Base-by-base conservation (phyloP, 2,888 invertebrate species). In the Cephus sareptanus region DNA sequence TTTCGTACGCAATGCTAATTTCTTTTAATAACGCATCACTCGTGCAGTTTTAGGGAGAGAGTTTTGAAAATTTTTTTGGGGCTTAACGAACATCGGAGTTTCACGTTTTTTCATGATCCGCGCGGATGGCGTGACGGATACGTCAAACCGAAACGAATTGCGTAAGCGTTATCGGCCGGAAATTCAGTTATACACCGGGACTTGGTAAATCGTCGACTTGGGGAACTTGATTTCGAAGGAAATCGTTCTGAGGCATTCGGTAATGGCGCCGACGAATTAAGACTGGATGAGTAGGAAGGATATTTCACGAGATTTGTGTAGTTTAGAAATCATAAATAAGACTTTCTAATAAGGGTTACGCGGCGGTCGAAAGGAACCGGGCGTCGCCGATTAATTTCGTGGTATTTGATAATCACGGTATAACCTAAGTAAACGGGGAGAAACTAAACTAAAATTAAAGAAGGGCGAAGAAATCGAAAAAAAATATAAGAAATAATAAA, bases 111-210 rank as follows among this genome's bases (percentile, higher is more conserved):
- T 33, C 3, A 31, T 35, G 75, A 75, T 31, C 15, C n/a, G 11
- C n/a, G 11, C 34, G 11, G 30, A 31, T 23, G 15, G 69, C 35
- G 69, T 74, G 23, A 68, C 75, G 71, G 73, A 78, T 40, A 78
- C 75, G 78, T 75, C 78, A 76, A 78, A 75, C 75, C 76, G 75
- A 71, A 78, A 78, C 78, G 76, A 78, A 78, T 78, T 76, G 75
- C 23, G 11, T 71, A 71, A 31, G 9, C 31, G 74, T 78, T 78
- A 78, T 78, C 78, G 73, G 34, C 78, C 70, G 78, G 78, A 78
- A 73, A 78, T 76, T 78, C 73, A 73, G 78, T 78, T 78, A 71
- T 56, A 56, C 56, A 2, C 56, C 56, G 56, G 75, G 75, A 78
- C 69, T 77, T 77, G 15, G 37, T 76, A 73, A 76, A 30, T 73